Conservation (phyloP, 2,113 vertebrate species). For the Uria aalge region DNA sequence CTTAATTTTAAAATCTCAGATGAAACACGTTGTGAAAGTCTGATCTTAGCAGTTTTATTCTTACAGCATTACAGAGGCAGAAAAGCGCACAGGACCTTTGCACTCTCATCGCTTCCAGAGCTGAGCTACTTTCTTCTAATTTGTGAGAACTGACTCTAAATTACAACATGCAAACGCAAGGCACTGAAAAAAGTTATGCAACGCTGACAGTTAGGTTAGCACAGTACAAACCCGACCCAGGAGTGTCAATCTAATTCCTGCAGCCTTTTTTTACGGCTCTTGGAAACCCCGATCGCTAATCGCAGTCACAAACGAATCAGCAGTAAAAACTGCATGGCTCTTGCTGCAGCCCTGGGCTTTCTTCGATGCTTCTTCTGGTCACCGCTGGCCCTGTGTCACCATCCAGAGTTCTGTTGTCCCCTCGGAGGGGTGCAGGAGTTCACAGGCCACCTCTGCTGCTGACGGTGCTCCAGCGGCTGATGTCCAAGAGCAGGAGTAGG, state of each 20-base stretch:
- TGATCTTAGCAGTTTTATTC: conserved; percentile 34
- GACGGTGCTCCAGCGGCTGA: background rate
- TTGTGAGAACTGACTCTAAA: background rate
- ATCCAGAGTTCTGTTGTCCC: background rate
- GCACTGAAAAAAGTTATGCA: background rate
- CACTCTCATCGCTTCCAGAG: fast-evolving
- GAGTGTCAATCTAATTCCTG: background rate
- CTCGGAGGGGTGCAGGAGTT: background rate
- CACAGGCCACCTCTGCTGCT: background rate
- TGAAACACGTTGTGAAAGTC: background rate
- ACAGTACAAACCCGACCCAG: background rate
- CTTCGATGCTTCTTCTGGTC: background rate
- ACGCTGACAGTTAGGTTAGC: background rate
- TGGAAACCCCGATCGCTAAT: background rate
- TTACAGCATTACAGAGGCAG: background rate
- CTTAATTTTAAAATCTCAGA: background rate
- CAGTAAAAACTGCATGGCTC: background rate
- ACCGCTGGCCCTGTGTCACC: fast-evolving
- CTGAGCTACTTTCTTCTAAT: background rate
- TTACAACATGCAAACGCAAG: background rate
- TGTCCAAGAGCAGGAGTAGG: background rate
- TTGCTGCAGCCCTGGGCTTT: background rate
- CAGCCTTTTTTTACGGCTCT: background rate
- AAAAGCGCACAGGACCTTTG: fast-evolving
- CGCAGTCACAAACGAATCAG: background rate